These are phyloP conservation scores for Oreonectes daqikongensis DNA, from an alignment of 2,797 vertebrate genomes.

Conservation along the genomic window DNA sequence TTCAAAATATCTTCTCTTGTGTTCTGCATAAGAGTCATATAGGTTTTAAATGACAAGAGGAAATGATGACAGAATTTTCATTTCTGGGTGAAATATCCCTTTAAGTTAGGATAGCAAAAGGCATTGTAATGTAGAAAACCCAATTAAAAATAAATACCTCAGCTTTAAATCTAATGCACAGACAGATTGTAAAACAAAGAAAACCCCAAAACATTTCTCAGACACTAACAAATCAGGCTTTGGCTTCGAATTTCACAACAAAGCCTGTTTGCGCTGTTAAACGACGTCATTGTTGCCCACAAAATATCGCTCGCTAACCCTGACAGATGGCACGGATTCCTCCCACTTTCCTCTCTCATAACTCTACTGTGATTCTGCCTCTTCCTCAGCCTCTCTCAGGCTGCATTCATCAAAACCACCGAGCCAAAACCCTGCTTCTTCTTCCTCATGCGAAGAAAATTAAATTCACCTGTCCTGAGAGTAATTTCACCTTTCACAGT, in stretches of 20 bases:
- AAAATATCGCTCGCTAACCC: constrained; percentile 51
- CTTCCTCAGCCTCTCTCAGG: constrained; percentile 45
- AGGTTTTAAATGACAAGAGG: neutral
- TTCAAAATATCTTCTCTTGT: too few relatives aligned
- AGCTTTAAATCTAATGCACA: constrained; percentile 14
- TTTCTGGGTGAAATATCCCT: too few relatives aligned
- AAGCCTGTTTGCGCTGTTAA: constrained; percentile 34
- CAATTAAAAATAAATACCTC: neutral
- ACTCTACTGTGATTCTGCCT: constrained; percentile 49
- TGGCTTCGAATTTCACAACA: constrained; percentile 32
- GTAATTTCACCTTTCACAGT: constrained; percentile 57
- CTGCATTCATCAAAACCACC: constrained; percentile 55
- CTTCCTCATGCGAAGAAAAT: constrained; percentile 54
- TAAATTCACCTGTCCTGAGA: constrained; percentile 57
- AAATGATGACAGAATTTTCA: too few relatives aligned
- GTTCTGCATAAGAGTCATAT: too few relatives aligned
- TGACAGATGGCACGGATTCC: constrained; percentile 56
- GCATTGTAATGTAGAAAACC: neutral
- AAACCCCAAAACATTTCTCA: constrained; percentile 21
- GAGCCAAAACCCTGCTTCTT: constrained; percentile 44
- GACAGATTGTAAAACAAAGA: constrained; percentile 3
- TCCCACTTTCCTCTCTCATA: constrained; percentile 54
- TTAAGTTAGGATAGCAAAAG: too few relatives aligned
- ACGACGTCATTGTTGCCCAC: constrained; percentile 29
- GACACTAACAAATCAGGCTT: constrained; percentile 18